Conservation (phyloP, 35 echinoderm and acorn worm species). For the Lytechinus pictus region DNA sequence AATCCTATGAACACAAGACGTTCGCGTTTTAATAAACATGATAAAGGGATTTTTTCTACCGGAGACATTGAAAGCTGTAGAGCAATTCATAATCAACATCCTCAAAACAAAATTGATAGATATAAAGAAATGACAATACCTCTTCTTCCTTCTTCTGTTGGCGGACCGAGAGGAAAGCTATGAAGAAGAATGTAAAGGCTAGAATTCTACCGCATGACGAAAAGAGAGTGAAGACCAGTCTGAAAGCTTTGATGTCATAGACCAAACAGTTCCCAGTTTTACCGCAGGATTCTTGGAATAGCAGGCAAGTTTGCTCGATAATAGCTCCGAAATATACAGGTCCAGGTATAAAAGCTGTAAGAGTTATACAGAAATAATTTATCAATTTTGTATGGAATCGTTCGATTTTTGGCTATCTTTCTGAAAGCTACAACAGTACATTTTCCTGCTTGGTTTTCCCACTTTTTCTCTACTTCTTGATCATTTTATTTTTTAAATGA, state of each 20-base stretch:
- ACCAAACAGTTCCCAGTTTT: slow-evolving; percentile 74
- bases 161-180: slow-evolving; percentile 24
- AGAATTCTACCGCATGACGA: neutral
- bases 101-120: neutral
- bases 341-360: slow-evolving; percentile 71
- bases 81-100: too few species aligned
- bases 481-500: too few species aligned
- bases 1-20: too few species aligned
- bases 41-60: too few species aligned
- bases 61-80: too few species aligned
- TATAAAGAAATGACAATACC: neutral
- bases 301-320: slow-evolving; percentile 65
- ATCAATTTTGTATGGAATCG: too few species aligned
- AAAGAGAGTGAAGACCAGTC: slow-evolving; percentile 49
- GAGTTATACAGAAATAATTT: too few species aligned
- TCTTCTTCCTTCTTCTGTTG: neutral
- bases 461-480: too few species aligned
- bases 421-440: too few species aligned
- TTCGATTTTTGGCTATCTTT: too few species aligned
- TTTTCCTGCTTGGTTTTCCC: too few species aligned
- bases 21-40: too few species aligned
- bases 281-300: slow-evolving; percentile 78
- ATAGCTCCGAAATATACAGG: slow-evolving; percentile 75
- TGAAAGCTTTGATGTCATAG: slow-evolving; percentile 73
- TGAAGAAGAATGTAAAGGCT: slow-evolving; percentile 5